A percentile compares a stretch with the other conserved stretches of the same genome.
phyloP scores from a whole-genome alignment of 2,113 vertebrate species.

The Apodemus sylvaticus region DNA sequence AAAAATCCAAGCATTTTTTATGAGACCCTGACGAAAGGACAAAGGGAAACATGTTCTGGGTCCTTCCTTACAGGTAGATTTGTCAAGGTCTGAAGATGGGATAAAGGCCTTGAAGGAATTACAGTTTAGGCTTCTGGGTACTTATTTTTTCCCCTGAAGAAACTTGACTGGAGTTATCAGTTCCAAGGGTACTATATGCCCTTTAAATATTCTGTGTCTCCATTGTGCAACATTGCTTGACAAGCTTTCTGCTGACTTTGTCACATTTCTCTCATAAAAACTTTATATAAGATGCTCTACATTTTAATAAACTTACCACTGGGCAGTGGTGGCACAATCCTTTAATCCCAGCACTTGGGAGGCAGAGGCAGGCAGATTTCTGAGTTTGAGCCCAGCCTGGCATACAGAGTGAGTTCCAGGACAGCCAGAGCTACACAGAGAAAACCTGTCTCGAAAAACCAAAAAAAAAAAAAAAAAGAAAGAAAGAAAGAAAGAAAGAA shows the following conservation, averaged over 20 bases:
- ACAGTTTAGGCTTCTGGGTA: background rate
- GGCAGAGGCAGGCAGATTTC: no score
- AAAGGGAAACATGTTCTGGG: background rate
- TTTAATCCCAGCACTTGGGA: no score
- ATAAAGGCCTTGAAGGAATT: background rate
- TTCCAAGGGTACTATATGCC: background rate
- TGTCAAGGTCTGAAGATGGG: background rate
- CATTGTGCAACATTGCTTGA: background rate
- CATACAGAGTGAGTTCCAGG: no score
- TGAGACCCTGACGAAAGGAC: background rate
- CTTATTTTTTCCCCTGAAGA: background rate
- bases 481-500: no score
- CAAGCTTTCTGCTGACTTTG: no score
- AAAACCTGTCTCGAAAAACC: no score
- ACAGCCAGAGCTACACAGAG: no score
- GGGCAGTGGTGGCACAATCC: no score
- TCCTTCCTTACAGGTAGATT: background rate
- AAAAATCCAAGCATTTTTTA: background rate
- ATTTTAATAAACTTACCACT: background rate
- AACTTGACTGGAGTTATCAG: background rate
- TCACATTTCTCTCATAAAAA: no score
- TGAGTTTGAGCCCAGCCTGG: no score
- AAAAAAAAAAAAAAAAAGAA: no score
- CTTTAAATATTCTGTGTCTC: background rate
- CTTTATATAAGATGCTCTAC: no score